Conservation (phyloP, 2,888 invertebrate species). For the Pristionchus maxplancki region DNA sequence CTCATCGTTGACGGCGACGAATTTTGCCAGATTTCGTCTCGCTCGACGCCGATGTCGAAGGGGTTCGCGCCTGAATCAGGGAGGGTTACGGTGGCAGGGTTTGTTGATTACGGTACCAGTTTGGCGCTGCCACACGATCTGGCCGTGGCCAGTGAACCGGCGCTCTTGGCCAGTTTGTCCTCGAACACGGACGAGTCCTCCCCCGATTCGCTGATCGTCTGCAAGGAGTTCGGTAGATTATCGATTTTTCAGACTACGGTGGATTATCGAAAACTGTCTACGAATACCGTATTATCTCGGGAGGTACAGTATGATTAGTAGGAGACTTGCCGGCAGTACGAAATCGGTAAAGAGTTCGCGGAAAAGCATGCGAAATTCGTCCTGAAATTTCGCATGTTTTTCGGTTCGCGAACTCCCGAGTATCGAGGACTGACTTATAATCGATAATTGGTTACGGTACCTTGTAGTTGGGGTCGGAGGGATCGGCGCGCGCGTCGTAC, state of each 20-base stretch:
- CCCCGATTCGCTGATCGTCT: not conserved
- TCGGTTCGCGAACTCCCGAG: not conserved
- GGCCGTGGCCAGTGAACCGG: not conserved
- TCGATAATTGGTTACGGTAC: not conserved
- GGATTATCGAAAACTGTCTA: not conserved
- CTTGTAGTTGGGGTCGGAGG: slow-evolving; percentile 19
- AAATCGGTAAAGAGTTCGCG: slow-evolving; percentile 3
- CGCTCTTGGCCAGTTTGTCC: not conserved
- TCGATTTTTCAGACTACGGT: not conserved
- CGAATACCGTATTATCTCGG: not conserved
- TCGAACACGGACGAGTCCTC: not conserved
- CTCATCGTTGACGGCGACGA: not conserved
- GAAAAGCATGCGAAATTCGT: slow-evolving; percentile 26
- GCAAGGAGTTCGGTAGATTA: not conserved
- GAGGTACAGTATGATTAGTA: not conserved
- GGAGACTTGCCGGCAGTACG: not conserved
- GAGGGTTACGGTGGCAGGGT: not conserved
- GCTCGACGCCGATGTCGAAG: not conserved
- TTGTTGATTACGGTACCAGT: not conserved
- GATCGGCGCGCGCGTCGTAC: slow-evolving; percentile 5
- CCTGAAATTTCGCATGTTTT: slow-evolving; percentile 27
- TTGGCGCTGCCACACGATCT: not conserved
- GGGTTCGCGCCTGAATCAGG: not conserved
- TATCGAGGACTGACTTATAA: not conserved
- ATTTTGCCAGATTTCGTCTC: not conserved